Evolutionary conservation across 2,113 vertebrate species (phyloP), one percentile per base, ranked within the genome.

Genomic region (Gobio gobio): DNA sequence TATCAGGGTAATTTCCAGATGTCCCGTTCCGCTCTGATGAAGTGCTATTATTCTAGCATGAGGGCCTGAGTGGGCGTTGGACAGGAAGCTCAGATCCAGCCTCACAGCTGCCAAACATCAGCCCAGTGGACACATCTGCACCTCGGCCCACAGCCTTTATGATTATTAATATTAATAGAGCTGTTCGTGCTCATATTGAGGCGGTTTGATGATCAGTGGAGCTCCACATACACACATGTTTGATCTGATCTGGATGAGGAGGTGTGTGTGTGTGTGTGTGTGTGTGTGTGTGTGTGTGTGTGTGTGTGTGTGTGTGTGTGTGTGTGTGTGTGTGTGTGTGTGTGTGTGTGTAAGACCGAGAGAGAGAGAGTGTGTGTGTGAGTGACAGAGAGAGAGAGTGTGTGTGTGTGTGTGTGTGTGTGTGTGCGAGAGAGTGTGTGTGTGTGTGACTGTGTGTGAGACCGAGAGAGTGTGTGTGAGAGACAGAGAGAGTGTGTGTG

Each of bases 1-100:
- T 95, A 95, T 96, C 95, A 92, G 92, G 95, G 94, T 95, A 94
- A 93, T 94, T 94, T 96, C 96, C 97, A 97, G 96, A 97, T 97
- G 97, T 96, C 91, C 90, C 89, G 92, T 93, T 93, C 90, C 87
- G 92, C 92, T 89, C 93, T 96, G 93, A 95, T 93, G 92, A 94
- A 90, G 92, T 92, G 91, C 86, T 90, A 91, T 94, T 90, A 92
- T 91, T 90, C 51, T 91, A 87, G 89, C 87, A 77, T 83, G 87
- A 86, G 84, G 83, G 51, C 70, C 29, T 47, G 24, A 56, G 5
- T 66, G 56, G 36, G 36, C 68, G 74, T 20, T 8, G 1, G 14
- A 77, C 43, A 49, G 72, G 40, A 49, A 49, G 70, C 24, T n/a
- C 10, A 13, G 59, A 5, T 61, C 59, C 3, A 12, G 58, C 10